Base-by-base conservation (phyloP, 2,888 invertebrate species). In the Xylota segnis region DNA sequence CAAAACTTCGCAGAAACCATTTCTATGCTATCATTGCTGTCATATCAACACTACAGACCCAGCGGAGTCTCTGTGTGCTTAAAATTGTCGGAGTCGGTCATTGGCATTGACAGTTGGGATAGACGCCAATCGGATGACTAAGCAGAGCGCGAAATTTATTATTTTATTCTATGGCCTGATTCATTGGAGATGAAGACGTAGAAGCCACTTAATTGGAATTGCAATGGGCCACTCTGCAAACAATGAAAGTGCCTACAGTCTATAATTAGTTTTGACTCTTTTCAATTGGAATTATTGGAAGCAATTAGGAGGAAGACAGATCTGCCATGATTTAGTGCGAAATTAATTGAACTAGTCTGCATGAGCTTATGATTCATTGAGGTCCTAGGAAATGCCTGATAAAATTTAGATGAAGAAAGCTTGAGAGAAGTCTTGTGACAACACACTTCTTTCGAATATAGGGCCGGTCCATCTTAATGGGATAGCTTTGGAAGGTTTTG, bases 51-150 rank as follows among this genome's bases (percentile, higher is more conserved):
- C 47, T 14, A 7, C 61, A 82, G 82, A 82, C 82, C 63, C 12
- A 70, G n/a, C 27, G 82, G 70, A 82, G 82, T 75, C 75, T 16
- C 14, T 40, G 29, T 40, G 43, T 32, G 43, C 50, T 14, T 27
- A 56, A 47, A 27, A 16, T 40, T 58, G 52, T 52, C 12, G 18
- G 45, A 43, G 56, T 27, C 63, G 83, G 83, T 78, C 83, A 83
- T 78, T 83, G 83, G 68, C 78, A 78, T 83, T 83, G 83, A 63
- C 72, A 74, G 66, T 68, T 40, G 50, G 14, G 34, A 34, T 12
- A 71, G 37, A 50, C 34, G 54, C 58, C 71, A 34, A 66, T 83
- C 47, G 68, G 40, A 63, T 83, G 83, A 83, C 83, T 83, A 74
- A 83, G 66, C 68, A 14, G 29, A 61, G 65, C 78, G 65, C 66